Conservation (phyloP, 1,140 invertebrate genomes). For the Drosophila burlai region DNA sequence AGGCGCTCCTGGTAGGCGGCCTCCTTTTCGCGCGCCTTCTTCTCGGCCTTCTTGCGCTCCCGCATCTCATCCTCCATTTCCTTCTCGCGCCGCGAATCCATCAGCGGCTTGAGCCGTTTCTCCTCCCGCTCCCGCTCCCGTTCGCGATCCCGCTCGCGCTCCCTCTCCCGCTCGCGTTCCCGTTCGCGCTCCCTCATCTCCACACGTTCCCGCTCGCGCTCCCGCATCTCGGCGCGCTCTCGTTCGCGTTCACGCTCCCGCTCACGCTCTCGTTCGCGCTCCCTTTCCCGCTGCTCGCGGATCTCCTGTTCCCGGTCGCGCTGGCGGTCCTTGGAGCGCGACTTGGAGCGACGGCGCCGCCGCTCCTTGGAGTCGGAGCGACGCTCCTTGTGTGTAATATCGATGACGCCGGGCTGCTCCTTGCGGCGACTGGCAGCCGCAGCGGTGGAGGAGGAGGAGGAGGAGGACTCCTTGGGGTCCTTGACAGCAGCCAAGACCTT, state of each 20-base stretch:
- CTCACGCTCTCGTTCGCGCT: constrained; percentile 82
- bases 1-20: constrained; percentile 95
- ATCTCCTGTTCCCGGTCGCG: constrained; percentile 85
- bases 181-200: constrained; percentile 85
- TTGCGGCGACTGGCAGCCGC: constrained; percentile 45
- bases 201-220: constrained; percentile 85
- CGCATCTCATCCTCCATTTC: constrained; percentile 96
- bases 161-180: constrained; percentile 85
- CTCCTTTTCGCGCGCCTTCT: constrained; percentile 96
- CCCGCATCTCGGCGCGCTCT: constrained; percentile 85
- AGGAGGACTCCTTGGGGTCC: constrained; percentile 28
- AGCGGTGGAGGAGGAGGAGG: constrained; percentile 14
- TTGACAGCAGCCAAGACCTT: neutral
- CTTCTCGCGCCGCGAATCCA: constrained; percentile 90
- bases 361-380: constrained; percentile 53
- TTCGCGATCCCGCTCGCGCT: constrained; percentile 84
- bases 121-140: constrained; percentile 85
- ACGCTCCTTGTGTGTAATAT: constrained; percentile 80
- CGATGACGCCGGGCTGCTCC: constrained; percentile 42
- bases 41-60: constrained; percentile 95
- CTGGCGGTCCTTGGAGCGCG: constrained; percentile 85
- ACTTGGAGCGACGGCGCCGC: constrained; percentile 78
- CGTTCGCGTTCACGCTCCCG: constrained; percentile 84
- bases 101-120: constrained; percentile 86
- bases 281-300: constrained; percentile 71